These are phyloP conservation scores for Bolborhynchus lineola DNA, from an alignment of 2,113 vertebrate species.

Conservation along the genomic window DNA sequence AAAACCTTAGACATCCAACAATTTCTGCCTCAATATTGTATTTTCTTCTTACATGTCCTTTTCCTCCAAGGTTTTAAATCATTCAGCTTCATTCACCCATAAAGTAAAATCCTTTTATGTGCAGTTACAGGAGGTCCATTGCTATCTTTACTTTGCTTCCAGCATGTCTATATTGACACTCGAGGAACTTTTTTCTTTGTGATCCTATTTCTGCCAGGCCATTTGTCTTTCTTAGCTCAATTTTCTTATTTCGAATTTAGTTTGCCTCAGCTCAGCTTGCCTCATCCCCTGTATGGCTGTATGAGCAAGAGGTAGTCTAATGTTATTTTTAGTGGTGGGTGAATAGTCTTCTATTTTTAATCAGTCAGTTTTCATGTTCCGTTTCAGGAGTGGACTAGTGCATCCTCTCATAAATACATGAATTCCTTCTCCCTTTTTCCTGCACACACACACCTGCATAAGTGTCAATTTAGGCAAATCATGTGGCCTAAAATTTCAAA, in stretches of 20 bases:
- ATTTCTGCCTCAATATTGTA: neutral
- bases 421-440: slow-evolving; percentile 16
- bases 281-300: neutral
- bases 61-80: neutral
- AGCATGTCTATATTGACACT: neutral
- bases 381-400: slow-evolving; percentile 31
- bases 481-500: slow-evolving; percentile 42
- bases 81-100: slow-evolving; percentile 9
- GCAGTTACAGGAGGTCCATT: neutral
- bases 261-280: neutral
- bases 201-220: neutral
- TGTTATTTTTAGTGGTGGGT: slow-evolving; percentile 45
- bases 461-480: slow-evolving; percentile 57
- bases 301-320: neutral
- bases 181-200: neutral
- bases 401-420: slow-evolving; percentile 30
- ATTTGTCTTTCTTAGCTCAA: neutral
- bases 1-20: neutral
- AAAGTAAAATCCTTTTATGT: neutral
- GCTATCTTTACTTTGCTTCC: neutral
- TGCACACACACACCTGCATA: slow-evolving; percentile 37
- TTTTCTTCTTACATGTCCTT: neutral
- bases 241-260: slow-evolving; percentile 7
- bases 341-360: slow-evolving; percentile 59
- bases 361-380: slow-evolving; percentile 36